Base-by-base conservation (phyloP, 2,888 invertebrate genomes). In the Drosophila testacea region DNA sequence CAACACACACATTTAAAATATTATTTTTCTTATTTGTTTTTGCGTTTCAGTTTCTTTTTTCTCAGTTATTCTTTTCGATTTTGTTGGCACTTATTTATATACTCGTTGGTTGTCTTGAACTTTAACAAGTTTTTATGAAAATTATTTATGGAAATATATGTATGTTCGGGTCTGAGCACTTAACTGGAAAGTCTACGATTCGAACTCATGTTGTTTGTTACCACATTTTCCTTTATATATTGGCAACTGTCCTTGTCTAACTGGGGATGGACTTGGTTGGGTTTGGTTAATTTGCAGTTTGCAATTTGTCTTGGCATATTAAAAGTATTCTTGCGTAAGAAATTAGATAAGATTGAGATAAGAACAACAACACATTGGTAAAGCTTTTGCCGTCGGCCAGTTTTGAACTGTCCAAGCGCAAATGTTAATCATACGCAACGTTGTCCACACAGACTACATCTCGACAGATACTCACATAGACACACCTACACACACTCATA, bases 111-210 rank as follows among this genome's bases (percentile, higher is more conserved):
- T 73, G 68, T 73, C 78, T 74, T 60, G 69, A 68, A 70, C 66
- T 75, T 83, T 71, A 77, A 77, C 80, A 80, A 86, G 86, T 77
- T 83, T 85, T 82, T 80, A 69, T 77, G 70, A 60, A 85, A 83
- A 68, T 85, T 69, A 85, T 83, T 80, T 83, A 85, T 77, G 69
- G 62, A 78, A 80, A 81, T 68, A 44, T 59, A 10, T 30, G 38
- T 51, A 38, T 30, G 38, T 32, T 28, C n/a, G 51, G 7, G n/a
- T 38, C 11, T 38, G 38, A 30, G 13, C 44, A 27, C 44, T 44
- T 27, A 44, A 27, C 44, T 47, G 47, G 13, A 32, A 30, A 47
- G 16, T 13, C 4, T 52, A 27, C 11, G 50, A 50, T 11, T 11
- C 50, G 16, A 34, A 16, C 6, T 50, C 34, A 34, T 34, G 34